Conservation (phyloP, 2,888 invertebrate species). For the Laothoe populi region DNA sequence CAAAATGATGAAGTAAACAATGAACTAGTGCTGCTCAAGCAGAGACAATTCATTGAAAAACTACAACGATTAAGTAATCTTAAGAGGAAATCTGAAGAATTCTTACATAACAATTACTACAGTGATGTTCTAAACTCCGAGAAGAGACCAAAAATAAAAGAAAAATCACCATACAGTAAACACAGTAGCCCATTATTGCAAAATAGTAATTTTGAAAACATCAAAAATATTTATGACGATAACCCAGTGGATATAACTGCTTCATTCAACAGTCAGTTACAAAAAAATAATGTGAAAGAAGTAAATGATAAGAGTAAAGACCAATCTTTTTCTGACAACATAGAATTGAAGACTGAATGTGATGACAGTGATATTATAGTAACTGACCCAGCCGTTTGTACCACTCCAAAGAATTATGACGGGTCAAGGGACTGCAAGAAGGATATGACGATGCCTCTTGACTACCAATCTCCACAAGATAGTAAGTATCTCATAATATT, state of each 20-base stretch:
- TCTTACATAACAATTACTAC: conserved; percentile 74
- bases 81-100: conserved; percentile 80
- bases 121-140: conserved; percentile 66
- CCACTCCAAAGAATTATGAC: conserved; percentile 69
- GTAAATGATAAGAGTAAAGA: conserved; percentile 59
- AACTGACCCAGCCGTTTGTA: conserved; percentile 74
- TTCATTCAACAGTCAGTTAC: conserved; percentile 57
- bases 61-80: conserved; percentile 73
- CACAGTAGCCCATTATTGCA: conserved; percentile 57
- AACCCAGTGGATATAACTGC: conserved; percentile 66
- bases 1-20: conserved; percentile 60
- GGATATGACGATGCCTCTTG: conserved; percentile 60
- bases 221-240: conserved; percentile 70
- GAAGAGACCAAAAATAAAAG: conserved; percentile 73
- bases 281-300: conserved; percentile 56
- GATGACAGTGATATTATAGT: conserved; percentile 78
- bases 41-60: conserved; percentile 76
- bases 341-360: conserved; percentile 78
- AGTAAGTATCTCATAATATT: conserved; percentile 62
- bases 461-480: conserved; percentile 77
- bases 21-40: conserved; percentile 67
- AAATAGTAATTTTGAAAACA: conserved; percentile 62
- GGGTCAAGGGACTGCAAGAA: conserved; percentile 65
- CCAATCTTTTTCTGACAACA: conserved; percentile 51
- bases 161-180: conserved; percentile 61